phyloP scores from a whole-genome alignment of 2,113 vertebrate species.

The Chlamydotis undulata region DNA sequence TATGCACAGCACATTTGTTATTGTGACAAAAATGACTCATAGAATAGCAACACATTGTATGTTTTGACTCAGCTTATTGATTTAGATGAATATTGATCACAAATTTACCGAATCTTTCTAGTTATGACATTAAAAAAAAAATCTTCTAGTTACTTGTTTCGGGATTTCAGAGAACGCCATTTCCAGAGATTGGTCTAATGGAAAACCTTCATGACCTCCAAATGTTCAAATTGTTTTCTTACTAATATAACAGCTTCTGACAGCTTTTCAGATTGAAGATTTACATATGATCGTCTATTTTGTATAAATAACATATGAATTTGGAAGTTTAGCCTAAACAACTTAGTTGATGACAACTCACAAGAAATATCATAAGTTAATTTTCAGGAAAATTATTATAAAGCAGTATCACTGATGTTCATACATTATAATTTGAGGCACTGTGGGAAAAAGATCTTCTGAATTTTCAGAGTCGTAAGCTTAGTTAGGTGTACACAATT shows the following conservation, averaged over 20 bases:
- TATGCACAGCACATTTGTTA: not conserved
- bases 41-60: not conserved
- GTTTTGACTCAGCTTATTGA: not conserved
- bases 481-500: not conserved
- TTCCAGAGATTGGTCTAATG: not conserved
- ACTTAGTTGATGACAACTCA: not conserved
- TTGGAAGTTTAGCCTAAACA: not conserved
- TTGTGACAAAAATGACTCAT: not conserved
- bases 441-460: not conserved
- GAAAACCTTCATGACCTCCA: not conserved
- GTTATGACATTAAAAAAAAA: not conserved
- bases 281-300: not conserved
- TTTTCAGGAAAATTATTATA: not conserved
- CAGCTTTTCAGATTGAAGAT: not conserved
- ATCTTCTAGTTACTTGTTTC: not conserved
- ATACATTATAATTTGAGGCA: not conserved
- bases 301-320: not conserved
- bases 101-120: not conserved
- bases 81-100: not conserved
- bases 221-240: not conserved
- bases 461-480: not conserved
- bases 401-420: not conserved
- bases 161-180: not conserved
- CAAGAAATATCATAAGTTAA: not conserved
- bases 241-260: not conserved